Conservation (phyloP, 2,113 vertebrate species). For the Pao palembangensis region DNA sequence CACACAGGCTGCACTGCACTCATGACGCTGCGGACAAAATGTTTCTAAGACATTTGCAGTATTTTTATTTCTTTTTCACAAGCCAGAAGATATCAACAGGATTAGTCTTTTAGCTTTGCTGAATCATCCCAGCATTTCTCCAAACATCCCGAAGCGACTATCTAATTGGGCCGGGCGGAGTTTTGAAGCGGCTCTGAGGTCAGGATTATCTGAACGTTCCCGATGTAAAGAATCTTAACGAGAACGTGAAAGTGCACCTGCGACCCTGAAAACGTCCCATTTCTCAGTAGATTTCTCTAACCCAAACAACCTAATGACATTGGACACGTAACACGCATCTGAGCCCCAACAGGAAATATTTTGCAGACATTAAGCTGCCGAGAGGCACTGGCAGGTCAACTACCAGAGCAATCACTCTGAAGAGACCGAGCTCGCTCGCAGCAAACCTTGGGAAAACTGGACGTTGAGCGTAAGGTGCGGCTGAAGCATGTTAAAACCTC, state of each 20-base stretch:
- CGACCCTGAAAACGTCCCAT: slow-evolving; percentile 27
- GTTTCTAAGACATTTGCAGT: no score
- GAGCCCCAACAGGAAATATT: slow-evolving; percentile 44
- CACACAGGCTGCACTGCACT: no score
- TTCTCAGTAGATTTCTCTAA: slow-evolving; percentile 19
- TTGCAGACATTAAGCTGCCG: slow-evolving; percentile 25
- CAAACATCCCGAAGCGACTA: no score
- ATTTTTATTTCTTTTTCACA: no score
- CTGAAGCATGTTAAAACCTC: slow-evolving; percentile 14
- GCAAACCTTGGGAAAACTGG: slow-evolving; percentile 21
- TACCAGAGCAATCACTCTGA: slow-evolving; percentile 10
- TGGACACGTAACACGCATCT: slow-evolving; percentile 11
- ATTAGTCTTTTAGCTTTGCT: no score
- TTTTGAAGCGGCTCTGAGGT: slow-evolving; percentile 48
- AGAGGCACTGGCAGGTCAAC: slow-evolving; percentile 20
- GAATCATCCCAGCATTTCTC: no score
- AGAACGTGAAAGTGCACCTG: slow-evolving; percentile 57
- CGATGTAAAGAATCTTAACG: slow-evolving; percentile 40
- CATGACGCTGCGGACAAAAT: no score
- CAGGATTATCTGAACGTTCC: slow-evolving; percentile 10
- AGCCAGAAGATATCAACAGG: no score
- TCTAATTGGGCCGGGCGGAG: neutral
- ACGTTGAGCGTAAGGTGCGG: slow-evolving; percentile 13
- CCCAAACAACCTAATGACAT: slow-evolving; percentile 17
- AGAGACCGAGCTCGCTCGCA: slow-evolving; percentile 9